A percentile compares a stretch with the other conserved stretches of the same genome.
Conservation (phyloP, 2,888 invertebrate genomes). For the Xestia xanthographa region DNA sequence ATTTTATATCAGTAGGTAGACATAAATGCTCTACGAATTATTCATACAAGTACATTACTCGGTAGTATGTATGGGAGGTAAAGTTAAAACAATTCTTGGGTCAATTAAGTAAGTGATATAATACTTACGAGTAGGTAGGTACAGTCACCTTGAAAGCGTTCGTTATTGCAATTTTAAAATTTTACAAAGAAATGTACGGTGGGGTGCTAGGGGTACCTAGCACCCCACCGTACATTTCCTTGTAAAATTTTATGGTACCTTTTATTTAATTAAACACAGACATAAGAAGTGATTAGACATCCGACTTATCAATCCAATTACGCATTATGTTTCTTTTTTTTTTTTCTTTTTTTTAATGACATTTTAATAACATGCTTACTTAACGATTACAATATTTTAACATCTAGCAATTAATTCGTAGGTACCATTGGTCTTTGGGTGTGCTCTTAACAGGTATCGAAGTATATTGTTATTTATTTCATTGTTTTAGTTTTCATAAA, state of each 20-base stretch:
- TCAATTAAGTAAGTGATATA: slow-evolving; percentile 1
- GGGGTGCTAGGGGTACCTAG: no score
- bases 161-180: no score
- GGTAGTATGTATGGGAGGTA: background rate
- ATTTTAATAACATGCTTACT: slow-evolving; percentile 61
- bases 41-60: background rate
- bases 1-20: slow-evolving; percentile 3
- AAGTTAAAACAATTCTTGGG: background rate
- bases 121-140: background rate
- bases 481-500: slow-evolving; percentile 25
- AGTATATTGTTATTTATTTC: slow-evolving; percentile 24
- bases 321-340: slow-evolving; percentile 32
- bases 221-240: background rate
- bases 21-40: background rate
- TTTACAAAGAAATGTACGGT: no score
- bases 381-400: slow-evolving; percentile 67
- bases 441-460: slow-evolving; percentile 54
- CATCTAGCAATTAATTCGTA: slow-evolving; percentile 66
- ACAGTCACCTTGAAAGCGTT: no score
- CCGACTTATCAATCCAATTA: slow-evolving; percentile 17
- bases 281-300: slow-evolving; percentile 11
- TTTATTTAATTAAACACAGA: slow-evolving; percentile 18
- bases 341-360: slow-evolving; percentile 35
- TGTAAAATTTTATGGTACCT: slow-evolving; percentile 15
- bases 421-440: slow-evolving; percentile 70